Percentiles rank a stretch among this genome's conserved stretches.
phyloP scores from a whole-genome alignment of 2,797 vertebrate species.

The Anisognathus igniventris region DNA sequence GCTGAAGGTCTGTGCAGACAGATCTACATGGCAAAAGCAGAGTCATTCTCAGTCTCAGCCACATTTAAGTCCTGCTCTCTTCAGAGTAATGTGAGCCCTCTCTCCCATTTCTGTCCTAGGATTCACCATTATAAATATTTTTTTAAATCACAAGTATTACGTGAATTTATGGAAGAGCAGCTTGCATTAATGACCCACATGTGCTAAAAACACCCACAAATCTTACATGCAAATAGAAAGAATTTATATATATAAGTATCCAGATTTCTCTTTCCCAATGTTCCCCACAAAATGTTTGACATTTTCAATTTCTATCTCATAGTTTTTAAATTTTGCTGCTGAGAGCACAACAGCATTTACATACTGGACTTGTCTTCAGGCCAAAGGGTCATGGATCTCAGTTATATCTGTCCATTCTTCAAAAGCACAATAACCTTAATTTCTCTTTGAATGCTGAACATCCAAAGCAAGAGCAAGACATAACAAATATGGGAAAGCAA shows the following conservation, averaged over 20 bases:
- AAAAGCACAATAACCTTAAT: background rate
- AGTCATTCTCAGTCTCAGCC: background rate
- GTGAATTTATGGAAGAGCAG: background rate
- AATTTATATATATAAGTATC: background rate
- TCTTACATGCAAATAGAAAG: background rate
- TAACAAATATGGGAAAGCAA: background rate
- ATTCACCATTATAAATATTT: background rate
- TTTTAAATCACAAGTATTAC: background rate
- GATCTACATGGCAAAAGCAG: background rate
- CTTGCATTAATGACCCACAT: background rate
- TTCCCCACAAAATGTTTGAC: background rate
- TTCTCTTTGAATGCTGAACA: background rate
- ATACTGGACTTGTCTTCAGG: background rate
- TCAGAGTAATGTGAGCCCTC: background rate
- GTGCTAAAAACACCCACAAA: background rate
- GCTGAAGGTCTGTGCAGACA: background rate
- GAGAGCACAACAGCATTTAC: background rate
- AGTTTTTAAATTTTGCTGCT: background rate
- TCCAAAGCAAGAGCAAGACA: background rate
- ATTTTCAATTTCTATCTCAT: background rate
- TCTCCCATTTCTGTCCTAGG: background rate
- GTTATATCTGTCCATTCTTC: background rate
- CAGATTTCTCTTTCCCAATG: background rate
- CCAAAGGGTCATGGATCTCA: background rate
- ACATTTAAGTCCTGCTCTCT: accelerated